Evolutionary conservation across 2,113 vertebrate species (phyloP).

Genomic region (Myotis davidii): DNA sequence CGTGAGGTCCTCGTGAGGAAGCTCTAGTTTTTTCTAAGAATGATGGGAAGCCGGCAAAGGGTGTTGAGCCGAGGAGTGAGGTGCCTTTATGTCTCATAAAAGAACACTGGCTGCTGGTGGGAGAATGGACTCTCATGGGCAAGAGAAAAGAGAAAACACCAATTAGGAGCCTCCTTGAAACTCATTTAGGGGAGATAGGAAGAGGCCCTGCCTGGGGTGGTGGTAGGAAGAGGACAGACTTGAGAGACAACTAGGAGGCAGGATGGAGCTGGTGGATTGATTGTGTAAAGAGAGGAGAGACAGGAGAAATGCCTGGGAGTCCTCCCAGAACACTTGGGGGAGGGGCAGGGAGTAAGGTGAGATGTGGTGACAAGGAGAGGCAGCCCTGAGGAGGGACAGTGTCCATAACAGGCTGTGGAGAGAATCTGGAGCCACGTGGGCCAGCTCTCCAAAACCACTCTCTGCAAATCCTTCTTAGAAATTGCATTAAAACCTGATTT

Average conservation of each 20-base stretch:
- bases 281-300: background rate
- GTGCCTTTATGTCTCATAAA: background rate
- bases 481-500: background rate
- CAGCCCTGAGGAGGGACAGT: background rate
- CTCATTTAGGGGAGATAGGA: background rate
- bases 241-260: background rate
- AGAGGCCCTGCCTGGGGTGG: too few relatives aligned
- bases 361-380: background rate
- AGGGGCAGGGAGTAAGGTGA: background rate
- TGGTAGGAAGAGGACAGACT: background rate
- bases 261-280: background rate
- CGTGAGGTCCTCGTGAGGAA: background rate
- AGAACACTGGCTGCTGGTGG: background rate
- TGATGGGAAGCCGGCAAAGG: background rate
- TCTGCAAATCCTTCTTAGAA: background rate
- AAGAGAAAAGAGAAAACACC: background rate
- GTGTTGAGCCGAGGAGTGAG: background rate
- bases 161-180: background rate
- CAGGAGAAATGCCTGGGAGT: background rate
- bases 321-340: background rate
- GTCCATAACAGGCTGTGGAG: background rate
- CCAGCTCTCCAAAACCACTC: background rate
- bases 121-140: background rate
- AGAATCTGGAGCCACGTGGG: background rate
- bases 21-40: background rate